These are phyloP conservation scores for Argyrosomus japonicus DNA, from an alignment of 2,113 vertebrate genomes.

Conservation along the genomic window DNA sequence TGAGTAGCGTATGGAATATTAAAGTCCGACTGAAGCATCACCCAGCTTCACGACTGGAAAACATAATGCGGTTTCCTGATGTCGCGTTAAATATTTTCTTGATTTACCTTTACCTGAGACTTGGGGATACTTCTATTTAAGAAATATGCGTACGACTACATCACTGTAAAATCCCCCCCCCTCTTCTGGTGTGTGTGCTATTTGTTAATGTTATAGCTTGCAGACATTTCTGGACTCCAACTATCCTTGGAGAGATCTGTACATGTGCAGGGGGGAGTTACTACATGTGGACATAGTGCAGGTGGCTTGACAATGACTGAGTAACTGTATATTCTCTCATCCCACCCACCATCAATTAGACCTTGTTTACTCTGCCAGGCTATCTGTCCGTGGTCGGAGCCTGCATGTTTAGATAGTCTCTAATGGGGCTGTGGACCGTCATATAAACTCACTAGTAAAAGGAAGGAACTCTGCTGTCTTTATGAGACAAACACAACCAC, in stretches of 20 bases:
- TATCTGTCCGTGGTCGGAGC: conserved; percentile 6
- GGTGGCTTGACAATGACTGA: conserved; percentile 48
- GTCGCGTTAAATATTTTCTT: background rate
- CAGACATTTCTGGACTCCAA: background rate
- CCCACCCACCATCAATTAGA: conserved; percentile 36
- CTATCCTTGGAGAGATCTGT: background rate
- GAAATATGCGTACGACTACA: conserved; percentile 11
- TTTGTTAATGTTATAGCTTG: conserved; percentile 25
- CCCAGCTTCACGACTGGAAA: background rate
- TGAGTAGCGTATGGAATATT: background rate
- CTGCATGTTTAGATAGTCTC: conserved; percentile 45
- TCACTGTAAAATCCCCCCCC: background rate
- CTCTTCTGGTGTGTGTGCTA: background rate
- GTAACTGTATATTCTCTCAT: conserved; percentile 23
- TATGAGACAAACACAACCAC: conserved; percentile 35
- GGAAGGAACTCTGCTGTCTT: conserved; percentile 34
- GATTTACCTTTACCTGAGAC: background rate
- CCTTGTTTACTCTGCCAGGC: conserved; percentile 45
- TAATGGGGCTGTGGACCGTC: conserved; percentile 34
- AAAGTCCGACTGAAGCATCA: no score
- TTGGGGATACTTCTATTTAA: background rate
- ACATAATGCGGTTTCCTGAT: background rate
- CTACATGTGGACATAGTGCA: conserved; percentile 34
- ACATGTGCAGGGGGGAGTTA: conserved; percentile 17
- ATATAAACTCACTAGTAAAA: conserved; percentile 44